A percentile compares a stretch with the other conserved stretches of the same genome.
Conservation (phyloP, 1,140 invertebrate genomes). For the Drosophila kanapiae region DNA sequence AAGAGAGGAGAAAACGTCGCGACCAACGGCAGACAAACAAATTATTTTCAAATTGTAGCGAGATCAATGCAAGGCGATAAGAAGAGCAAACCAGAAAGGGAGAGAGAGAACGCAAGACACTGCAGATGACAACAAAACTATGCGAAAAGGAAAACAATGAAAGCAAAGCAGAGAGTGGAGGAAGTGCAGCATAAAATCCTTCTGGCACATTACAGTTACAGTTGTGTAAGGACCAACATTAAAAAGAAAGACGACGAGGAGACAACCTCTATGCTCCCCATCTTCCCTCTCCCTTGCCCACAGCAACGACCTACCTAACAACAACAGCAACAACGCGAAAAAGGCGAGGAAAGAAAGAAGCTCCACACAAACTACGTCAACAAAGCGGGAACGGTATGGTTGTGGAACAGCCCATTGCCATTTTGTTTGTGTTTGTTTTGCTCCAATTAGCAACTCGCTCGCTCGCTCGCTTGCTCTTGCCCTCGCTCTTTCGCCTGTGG, state of each 20-base stretch:
- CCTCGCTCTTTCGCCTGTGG: slow-evolving; percentile 14
- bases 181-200: slow-evolving; percentile 67
- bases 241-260: slow-evolving; percentile 13
- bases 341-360: slow-evolving; percentile 34
- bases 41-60: slow-evolving; percentile 74
- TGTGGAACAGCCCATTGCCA: slow-evolving; percentile 76
- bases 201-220: slow-evolving; percentile 76
- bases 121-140: slow-evolving; percentile 46
- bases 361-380: slow-evolving; percentile 60
- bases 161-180: slow-evolving; percentile 1
- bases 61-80: slow-evolving; percentile 71
- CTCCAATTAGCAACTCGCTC: slow-evolving; percentile 75
- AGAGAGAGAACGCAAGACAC: neutral
- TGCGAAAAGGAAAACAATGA: slow-evolving; percentile 24
- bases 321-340: slow-evolving; percentile 36
- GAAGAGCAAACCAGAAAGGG: slow-evolving; percentile 14
- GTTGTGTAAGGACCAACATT: slow-evolving; percentile 74
- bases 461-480: slow-evolving; percentile 4
- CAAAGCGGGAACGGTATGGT: slow-evolving; percentile 58
- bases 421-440: slow-evolving; percentile 83
- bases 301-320: slow-evolving; percentile 68
- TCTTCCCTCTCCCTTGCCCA: neutral
- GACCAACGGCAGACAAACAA: slow-evolving; percentile 66
- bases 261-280: slow-evolving; percentile 22
- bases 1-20: slow-evolving; percentile 22